A percentile compares a stretch with the other conserved stretches of the same genome.
phyloP scores from a whole-genome alignment of 2,888 invertebrate species.

The Phalera bucephala region DNA sequence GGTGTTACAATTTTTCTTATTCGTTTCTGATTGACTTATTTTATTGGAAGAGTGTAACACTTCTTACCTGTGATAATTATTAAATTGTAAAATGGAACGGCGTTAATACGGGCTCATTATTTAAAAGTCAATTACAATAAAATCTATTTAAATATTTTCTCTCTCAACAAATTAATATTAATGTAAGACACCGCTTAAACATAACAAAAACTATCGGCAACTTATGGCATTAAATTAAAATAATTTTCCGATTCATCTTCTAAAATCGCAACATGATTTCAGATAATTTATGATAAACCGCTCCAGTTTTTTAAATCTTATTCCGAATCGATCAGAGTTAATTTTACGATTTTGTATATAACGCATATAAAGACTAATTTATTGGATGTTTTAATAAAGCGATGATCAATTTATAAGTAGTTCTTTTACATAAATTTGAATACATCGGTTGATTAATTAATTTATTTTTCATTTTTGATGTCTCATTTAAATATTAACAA shows the following conservation, averaged over 20 bases:
- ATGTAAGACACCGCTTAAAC: no score
- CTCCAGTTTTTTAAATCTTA: neutral
- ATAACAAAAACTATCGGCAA: no score
- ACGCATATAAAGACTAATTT: slow-evolving; percentile 30
- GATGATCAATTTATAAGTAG: slow-evolving; percentile 31
- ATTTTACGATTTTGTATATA: slow-evolving; percentile 3
- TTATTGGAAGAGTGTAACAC: neutral
- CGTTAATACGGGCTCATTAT: no score
- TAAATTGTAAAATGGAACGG: no score
- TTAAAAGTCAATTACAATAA: no score
- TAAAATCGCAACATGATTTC: neutral
- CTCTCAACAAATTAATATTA: no score
- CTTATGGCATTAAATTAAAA: neutral
- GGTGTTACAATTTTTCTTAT: slow-evolving; percentile 14
- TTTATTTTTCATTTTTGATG: slow-evolving; percentile 18
- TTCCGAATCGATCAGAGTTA: neutral
- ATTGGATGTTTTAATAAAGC: slow-evolving; percentile 33
- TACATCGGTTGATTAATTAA: slow-evolving; percentile 16
- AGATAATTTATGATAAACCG: slow-evolving; percentile 1
- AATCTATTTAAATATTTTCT: no score
- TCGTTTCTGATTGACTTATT: neutral
- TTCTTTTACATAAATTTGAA: slow-evolving; percentile 46
- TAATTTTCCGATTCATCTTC: neutral
- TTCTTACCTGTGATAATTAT: neutral
- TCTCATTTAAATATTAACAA: slow-evolving; percentile 19